A percentile compares a stretch with the other conserved stretches of the same genome.
These are phyloP conservation scores for Netta rufina DNA, from an alignment of 2,797 vertebrate genomes.

Conservation along the genomic window DNA sequence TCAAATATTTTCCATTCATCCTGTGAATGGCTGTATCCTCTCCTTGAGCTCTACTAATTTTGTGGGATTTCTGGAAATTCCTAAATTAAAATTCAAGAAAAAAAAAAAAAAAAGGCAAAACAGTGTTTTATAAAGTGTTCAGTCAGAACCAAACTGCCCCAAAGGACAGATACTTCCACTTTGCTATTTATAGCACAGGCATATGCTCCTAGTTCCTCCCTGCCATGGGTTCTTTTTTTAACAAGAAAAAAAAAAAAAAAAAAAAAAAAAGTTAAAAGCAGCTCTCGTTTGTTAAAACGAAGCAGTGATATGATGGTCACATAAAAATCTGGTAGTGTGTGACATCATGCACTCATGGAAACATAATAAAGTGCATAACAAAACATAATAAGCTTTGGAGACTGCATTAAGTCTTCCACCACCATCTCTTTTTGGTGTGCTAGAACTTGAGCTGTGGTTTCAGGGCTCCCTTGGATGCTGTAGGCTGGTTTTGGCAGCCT, in stretches of 20 bases:
- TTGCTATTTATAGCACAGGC: conserved; percentile 25
- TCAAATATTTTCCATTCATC: background rate
- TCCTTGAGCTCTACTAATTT: background rate
- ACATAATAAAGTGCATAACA: background rate
- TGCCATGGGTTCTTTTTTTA: background rate
- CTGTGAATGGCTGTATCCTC: background rate
- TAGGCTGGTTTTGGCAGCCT: background rate
- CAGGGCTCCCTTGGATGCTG: background rate
- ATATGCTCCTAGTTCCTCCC: conserved; percentile 14
- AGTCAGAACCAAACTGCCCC: background rate
- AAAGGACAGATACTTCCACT: conserved; percentile 20
- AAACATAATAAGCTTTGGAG: background rate
- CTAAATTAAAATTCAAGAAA: background rate
- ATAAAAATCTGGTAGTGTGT: background rate
- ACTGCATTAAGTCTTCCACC: background rate
- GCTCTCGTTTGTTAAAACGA: background rate
- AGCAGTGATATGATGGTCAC: background rate
- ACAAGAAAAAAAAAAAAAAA: background rate
- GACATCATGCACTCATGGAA: background rate
- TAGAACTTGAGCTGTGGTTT: background rate
- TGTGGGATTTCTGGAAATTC: background rate
- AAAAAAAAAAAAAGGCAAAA: background rate
- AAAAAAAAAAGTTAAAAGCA: background rate
- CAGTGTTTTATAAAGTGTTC: background rate
- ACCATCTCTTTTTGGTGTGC: background rate